phyloP scores from a whole-genome alignment of 2,888 invertebrate species.

The Adela reaumurella region DNA sequence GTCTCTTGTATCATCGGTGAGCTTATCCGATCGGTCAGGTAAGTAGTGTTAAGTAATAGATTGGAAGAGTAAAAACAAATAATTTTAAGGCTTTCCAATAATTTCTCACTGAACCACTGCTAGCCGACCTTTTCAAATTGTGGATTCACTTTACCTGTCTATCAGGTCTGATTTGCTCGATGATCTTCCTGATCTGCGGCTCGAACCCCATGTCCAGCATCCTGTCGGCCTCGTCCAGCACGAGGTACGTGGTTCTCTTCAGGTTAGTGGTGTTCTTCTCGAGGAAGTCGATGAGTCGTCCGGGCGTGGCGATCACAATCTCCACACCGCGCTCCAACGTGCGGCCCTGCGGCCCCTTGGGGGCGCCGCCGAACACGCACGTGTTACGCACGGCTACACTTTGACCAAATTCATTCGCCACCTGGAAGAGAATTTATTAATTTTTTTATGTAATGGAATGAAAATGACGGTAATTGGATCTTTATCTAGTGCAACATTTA shows the following conservation, averaged over 20 bases:
- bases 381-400: constrained; percentile 85
- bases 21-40: too few species aligned
- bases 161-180: constrained; percentile 91
- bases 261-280: constrained; percentile 81
- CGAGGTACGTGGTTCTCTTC: constrained; percentile 81
- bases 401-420: constrained; percentile 89
- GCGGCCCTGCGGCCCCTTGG: constrained; percentile 88
- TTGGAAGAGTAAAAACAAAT: neutral
- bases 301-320: constrained; percentile 95
- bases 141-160: too few species aligned
- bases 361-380: constrained; percentile 97
- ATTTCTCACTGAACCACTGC: too few species aligned
- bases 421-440: constrained; percentile 47
- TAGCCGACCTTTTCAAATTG: too few species aligned
- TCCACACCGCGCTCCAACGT: constrained; percentile 86
- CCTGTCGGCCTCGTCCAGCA: constrained; percentile 83
- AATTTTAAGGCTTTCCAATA: too few species aligned
- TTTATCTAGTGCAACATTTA: constrained; percentile 1
- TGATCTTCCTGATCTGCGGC: constrained; percentile 94
- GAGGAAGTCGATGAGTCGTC: constrained; percentile 90
- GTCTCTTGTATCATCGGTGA: too few species aligned
- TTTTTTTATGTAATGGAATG: constrained; percentile 5
- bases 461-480: constrained; percentile 11
- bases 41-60: neutral
- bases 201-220: constrained; percentile 99